These are phyloP conservation scores for Ceratina calcarata DNA, from an alignment of 1,140 invertebrate species.

Conservation along the genomic window DNA sequence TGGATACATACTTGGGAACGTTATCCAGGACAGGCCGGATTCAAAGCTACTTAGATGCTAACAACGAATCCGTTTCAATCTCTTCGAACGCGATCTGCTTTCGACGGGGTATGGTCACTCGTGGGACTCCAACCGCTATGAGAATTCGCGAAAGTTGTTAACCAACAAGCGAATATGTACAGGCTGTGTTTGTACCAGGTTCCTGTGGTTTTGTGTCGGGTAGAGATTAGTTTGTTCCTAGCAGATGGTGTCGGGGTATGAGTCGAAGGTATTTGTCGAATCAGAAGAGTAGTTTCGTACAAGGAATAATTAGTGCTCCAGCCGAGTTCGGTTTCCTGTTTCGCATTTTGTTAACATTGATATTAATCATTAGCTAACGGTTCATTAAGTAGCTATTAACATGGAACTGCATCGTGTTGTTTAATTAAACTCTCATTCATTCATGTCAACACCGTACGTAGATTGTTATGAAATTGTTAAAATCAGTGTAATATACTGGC, in stretches of 20 bases:
- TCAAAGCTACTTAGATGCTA: slow-evolving; percentile 32
- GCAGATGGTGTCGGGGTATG: background rate
- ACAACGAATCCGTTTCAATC: slow-evolving; percentile 37
- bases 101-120: slow-evolving; percentile 10
- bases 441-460: background rate
- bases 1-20: slow-evolving; percentile 49
- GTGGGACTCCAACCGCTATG: background rate
- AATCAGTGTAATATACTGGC: slow-evolving; percentile 13
- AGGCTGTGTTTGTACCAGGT: background rate
- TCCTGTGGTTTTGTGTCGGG: background rate
- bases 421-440: slow-evolving; percentile 2
- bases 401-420: background rate
- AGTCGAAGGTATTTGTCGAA: background rate
- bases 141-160: slow-evolving; percentile 40
- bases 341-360: too few species aligned
- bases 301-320: background rate
- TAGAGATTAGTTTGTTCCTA: background rate
- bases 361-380: too few species aligned
- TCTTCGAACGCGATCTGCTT: background rate
- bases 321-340: background rate
- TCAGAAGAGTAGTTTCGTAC: background rate
- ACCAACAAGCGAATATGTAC: background rate
- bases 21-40: slow-evolving; percentile 17
- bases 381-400: background rate
- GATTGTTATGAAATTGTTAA: slow-evolving; percentile 4